These are phyloP conservation scores for Palythoa grandis DNA, from an alignment of 92 coral and sea anemone genomes.

Conservation along the genomic window DNA sequence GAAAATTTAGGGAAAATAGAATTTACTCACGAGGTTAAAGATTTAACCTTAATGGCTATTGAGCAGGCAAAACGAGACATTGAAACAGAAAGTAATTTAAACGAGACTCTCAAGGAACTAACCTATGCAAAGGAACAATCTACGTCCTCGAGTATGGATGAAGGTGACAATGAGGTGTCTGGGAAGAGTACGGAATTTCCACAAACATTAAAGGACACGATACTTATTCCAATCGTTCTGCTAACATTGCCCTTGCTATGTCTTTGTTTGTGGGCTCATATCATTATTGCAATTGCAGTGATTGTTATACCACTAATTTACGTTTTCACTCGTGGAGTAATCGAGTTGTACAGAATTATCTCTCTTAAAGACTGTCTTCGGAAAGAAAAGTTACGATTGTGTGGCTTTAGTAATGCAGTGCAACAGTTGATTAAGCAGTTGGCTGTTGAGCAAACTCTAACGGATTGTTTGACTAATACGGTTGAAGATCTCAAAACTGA, in stretches of 20 bases:
- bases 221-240: background rate
- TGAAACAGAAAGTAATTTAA: conserved; percentile 45
- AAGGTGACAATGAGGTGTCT: background rate
- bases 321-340: conserved; percentile 5
- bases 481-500: background rate
- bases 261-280: background rate
- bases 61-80: conserved; percentile 54
- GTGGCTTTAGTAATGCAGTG: background rate
- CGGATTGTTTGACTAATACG: conserved; percentile 29
- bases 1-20: conserved; percentile 21
- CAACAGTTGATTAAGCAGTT: conserved; percentile 9
- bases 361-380: conserved; percentile 6
- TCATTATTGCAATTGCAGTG: background rate
- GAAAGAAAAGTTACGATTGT: conserved; percentile 11
- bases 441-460: conserved; percentile 31
- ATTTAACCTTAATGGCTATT: conserved; percentile 42
- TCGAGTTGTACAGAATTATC: background rate
- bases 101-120: conserved; percentile 36
- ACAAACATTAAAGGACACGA: background rate
- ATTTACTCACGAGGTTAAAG: conserved; percentile 8
- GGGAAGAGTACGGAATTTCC: background rate
- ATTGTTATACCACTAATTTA: conserved; percentile 23
- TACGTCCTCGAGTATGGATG: background rate
- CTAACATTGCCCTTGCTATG: conserved; percentile 10
- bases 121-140: conserved; percentile 36